Evolutionary conservation across 1,140 invertebrate genomes (phyloP), one percentile per base, ranked within the genome.

Genomic region (Bombus soroeensis): DNA sequence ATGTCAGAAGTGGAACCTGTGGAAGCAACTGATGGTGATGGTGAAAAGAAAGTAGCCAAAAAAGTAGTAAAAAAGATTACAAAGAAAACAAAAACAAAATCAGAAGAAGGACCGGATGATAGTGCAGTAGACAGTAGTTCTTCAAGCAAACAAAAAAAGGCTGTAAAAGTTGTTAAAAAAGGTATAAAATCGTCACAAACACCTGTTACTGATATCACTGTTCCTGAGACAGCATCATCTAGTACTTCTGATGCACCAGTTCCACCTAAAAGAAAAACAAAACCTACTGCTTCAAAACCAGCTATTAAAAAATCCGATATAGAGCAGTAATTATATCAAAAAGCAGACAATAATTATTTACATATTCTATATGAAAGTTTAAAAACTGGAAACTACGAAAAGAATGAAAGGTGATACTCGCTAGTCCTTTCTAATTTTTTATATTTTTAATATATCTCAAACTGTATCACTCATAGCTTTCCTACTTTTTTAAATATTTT

Each of bases 251-350:
- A 95, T 43, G 85, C 88, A 28, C 95, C 95, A 39, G 89, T 95
- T 73, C 95, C 95, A 10, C 95, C 95, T 0, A 95, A 95, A 71
- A 89, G 95, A 87, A 95, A 95, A 92, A 59, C 77, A 15, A 95
- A 95, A 89, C 70, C 83, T 15, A 75, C 88, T 32, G 90, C 91
- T 59, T 75, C 91, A 13, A 93, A 89, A 59, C 8, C 85, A 64
- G 66, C 62, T 15, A 71, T 62, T 68, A 87, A 87, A 43, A 93
- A 93, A 74, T 41, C 87, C 10, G 92, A 93, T 41, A 25, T 88
- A 70, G 92, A 93, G 74, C 73, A 91, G 78, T 92, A 84, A 89
- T 68, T 43, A 66, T 13, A 47, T 41, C 43, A 82, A 28, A 6
- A 15, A 86, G 41, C 53, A 68, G 85, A 90, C 80, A 83, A 90